Evolutionary conservation across 2,888 invertebrate genomes (phyloP), one percentile per base, ranked within the genome.

Genomic region (Xanthostigma xanthostigma): DNA sequence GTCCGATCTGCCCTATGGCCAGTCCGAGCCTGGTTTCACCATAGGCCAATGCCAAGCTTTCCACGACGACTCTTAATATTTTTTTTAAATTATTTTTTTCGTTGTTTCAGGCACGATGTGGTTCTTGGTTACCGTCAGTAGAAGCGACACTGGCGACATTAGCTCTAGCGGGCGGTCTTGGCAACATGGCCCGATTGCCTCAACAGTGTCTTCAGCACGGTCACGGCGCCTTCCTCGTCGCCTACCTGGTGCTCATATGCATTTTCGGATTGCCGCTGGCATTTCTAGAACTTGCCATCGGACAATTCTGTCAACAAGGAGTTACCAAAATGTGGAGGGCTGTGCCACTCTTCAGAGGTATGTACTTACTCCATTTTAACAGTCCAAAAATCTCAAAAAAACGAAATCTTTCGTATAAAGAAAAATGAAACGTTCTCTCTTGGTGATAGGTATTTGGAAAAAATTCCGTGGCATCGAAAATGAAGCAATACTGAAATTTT

Each of bases 331-430:
- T 77, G 14, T 80, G 79, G 79, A 69, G 74, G 53, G 79, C 78
- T 1, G 77, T 80, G 38, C 80, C 79, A 1, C 72, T 80, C 57
- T 76, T 79, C 58, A 75, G 69, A 74, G 80, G 80, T 79, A 58
- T 59, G 57, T 55, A 35, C 48, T 42, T 47, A 38, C 44, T 12
- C 13, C n/a, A 27, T 6, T 27, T 6, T 6, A 27, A 27, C 3
- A 27, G 27, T 27, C 27, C 27, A 27, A 35, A 6, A 27, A 44
- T 17, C 17, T 2, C 17, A 2, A 17, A 17, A 17, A 17, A 17
- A 17, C 17, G 17, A 17, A 17, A 17, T 17, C 17, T 17, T 17
- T 17, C 17, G 17, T 17, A 17, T 17, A 17, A 17, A 17, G 3
- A 2, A 17, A 17, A 17, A 17, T 2, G 17, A 17, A 17, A 17